Base-by-base conservation (phyloP, 2,113 vertebrate species). In the Ivindomyrus marchei region DNA sequence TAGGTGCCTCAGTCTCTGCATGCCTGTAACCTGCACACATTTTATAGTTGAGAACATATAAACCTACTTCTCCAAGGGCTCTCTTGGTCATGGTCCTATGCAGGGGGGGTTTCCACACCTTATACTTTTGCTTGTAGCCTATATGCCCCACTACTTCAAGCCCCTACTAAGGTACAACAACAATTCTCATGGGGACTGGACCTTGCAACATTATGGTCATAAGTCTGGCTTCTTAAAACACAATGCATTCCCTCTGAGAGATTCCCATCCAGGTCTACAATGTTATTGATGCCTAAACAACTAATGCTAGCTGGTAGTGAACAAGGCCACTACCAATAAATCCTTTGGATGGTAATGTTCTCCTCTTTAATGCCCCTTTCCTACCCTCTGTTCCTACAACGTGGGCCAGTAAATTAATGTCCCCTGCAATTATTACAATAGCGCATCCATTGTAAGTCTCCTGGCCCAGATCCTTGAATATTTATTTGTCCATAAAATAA, bases 401-500 rank as follows among this genome's bases (percentile, higher is more conserved):
- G 94, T 93, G 93, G 92, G 92, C 95, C 95, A 95, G 95, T 97
- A 96, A 97, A 97, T 96, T 97, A 96, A 96, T 95, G 96, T 97
- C 96, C 95, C 91, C 2, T 90, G 19, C 85, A 94, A 96, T 96
- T 96, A 96, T 96, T 96, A 95, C 94, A 94, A 95, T 93, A 91
- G 94, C 92, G 62, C 95, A 93, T 93, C 95, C 94, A 93, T 94
- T 95, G 95, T 95, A 95, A 96, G 96, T 95, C 95, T 95, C 95
- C 96, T 94, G 93, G 94, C 92, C 90, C 93, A 91, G 93, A 94
- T 94, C 94, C 95, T 93, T 90, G 66, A 96, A 97, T 97, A 96
- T 97, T 97, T 96, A 97, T 95, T 97, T 97, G 96, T 97, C 96
- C 94, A 97, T 97, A 97, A 97, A 97, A 96, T 96, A 95, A 96